Conservation (phyloP, 2,113 vertebrate genomes). For the Mobula hypostoma region DNA sequence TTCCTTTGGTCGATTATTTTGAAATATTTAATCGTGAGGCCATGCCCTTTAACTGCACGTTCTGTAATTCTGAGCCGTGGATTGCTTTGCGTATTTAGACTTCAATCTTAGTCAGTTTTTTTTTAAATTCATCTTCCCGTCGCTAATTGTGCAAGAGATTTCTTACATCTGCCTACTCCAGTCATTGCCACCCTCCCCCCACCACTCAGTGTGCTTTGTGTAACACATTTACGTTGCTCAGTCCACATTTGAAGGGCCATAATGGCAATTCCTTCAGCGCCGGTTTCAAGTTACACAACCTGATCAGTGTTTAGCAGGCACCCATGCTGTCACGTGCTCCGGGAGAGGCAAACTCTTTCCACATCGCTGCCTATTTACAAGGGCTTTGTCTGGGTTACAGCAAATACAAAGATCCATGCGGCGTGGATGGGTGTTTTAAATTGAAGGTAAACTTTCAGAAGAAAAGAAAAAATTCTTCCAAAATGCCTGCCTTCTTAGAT, state of each 20-base stretch:
- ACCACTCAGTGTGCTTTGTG: slow-evolving; percentile 26
- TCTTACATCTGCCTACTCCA: slow-evolving; percentile 24
- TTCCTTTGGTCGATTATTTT: not conserved
- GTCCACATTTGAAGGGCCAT: slow-evolving; percentile 30
- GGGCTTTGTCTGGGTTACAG: slow-evolving; percentile 28
- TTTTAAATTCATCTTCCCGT: not conserved
- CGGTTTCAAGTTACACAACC: slow-evolving; percentile 35
- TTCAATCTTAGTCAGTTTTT: not conserved
- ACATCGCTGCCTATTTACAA: slow-evolving; percentile 35
- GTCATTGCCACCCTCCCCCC: not conserved
- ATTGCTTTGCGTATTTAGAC: not conserved
- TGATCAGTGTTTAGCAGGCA: slow-evolving; percentile 31
- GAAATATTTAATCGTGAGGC: not conserved
- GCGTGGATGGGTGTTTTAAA: not conserved
- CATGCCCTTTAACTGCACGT: not conserved
- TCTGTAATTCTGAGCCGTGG: not conserved
- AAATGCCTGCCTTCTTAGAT: not conserved
- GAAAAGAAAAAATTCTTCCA: no score
- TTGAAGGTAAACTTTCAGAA: not conserved
- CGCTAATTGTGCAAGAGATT: not conserved
- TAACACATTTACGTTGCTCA: slow-evolving; percentile 19
- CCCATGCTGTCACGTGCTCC: slow-evolving; percentile 24
- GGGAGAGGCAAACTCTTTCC: slow-evolving; percentile 20
- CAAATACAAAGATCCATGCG: not conserved
- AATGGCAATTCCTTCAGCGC: slow-evolving; percentile 32